A percentile compares a stretch with the other conserved stretches of the same genome.
phyloP scores from a whole-genome alignment of 2,797 vertebrate species.

The Botia kubotai region DNA sequence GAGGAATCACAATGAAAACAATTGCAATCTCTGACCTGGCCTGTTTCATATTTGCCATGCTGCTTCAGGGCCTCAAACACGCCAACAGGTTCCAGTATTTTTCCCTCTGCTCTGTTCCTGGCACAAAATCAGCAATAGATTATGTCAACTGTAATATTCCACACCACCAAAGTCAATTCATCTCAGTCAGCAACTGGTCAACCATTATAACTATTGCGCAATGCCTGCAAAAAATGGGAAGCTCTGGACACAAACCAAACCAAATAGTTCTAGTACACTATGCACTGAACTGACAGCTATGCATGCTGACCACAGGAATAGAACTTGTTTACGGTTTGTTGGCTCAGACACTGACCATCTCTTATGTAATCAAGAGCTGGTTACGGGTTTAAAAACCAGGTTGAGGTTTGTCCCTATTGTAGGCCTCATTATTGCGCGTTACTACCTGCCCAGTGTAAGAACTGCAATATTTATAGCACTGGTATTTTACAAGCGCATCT shows the following conservation, averaged over 20 bases:
- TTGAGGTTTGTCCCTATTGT: neutral
- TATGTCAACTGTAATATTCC: neutral
- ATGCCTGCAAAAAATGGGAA: neutral
- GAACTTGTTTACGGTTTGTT: slow-evolving; percentile 11
- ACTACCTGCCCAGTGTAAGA: neutral
- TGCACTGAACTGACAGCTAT: slow-evolving; percentile 1
- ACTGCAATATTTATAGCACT: neutral
- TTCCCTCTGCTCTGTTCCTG: slow-evolving; percentile 94
- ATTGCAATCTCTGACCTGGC: slow-evolving; percentile 80
- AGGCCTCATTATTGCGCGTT: slow-evolving; percentile 16
- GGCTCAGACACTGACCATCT: neutral
- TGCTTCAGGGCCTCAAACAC: slow-evolving; percentile 95
- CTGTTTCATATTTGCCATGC: slow-evolving; percentile 96
- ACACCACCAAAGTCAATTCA: neutral
- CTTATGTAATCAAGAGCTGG: slow-evolving; percentile 16
- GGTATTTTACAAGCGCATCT: neutral
- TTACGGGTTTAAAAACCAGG: neutral
- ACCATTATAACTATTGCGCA: slow-evolving; percentile 9
- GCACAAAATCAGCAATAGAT: neutral
- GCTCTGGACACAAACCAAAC: slow-evolving; percentile 6
- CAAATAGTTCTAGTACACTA: slow-evolving; percentile 1
- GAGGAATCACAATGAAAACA: neutral
- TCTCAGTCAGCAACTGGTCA: neutral
- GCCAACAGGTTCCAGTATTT: slow-evolving; percentile 94
- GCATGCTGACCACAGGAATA: slow-evolving; percentile 5